Percentiles rank a stretch among this genome's conserved stretches.
Conservation (phyloP, 2,797 vertebrate genomes). For the Phalloptychus januarius region DNA sequence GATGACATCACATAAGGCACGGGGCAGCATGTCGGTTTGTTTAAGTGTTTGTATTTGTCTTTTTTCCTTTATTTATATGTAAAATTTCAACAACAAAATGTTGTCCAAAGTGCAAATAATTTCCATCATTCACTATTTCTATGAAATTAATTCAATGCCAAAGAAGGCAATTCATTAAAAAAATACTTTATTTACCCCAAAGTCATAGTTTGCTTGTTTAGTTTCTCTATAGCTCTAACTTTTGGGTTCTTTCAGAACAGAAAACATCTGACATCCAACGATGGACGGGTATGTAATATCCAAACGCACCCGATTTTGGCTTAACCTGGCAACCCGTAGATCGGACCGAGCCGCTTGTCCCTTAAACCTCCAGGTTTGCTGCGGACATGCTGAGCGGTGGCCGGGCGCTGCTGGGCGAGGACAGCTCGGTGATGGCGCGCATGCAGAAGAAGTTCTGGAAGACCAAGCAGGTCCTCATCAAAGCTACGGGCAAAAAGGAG, state of each 20-base stretch:
- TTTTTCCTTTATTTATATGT: not conserved
- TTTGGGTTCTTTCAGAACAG: conserved; percentile 16
- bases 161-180: not conserved
- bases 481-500: conserved; percentile 90
- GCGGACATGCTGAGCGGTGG: conserved; percentile 78
- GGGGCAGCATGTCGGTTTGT: not conserved
- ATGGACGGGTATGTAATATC: conserved; percentile 74
- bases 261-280: conserved; percentile 8
- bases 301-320: not conserved
- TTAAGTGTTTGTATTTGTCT: not conserved
- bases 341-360: not conserved
- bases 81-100: not conserved
- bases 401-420: conserved; percentile 75
- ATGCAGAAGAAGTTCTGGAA: conserved; percentile 92
- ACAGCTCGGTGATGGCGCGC: conserved; percentile 84
- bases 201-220: not conserved
- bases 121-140: not conserved
- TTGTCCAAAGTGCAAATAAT: not conserved
- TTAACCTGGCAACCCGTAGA: no score
- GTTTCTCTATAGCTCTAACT: not conserved
- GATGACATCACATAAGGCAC: not conserved
- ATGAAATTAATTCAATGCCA: not conserved
- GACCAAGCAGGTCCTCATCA: conserved; percentile 87
- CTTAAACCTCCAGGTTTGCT: conserved; percentile 65
- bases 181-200: not conserved